Conservation (phyloP, 2,113 vertebrate species). For the Rostratula benghalensis region DNA sequence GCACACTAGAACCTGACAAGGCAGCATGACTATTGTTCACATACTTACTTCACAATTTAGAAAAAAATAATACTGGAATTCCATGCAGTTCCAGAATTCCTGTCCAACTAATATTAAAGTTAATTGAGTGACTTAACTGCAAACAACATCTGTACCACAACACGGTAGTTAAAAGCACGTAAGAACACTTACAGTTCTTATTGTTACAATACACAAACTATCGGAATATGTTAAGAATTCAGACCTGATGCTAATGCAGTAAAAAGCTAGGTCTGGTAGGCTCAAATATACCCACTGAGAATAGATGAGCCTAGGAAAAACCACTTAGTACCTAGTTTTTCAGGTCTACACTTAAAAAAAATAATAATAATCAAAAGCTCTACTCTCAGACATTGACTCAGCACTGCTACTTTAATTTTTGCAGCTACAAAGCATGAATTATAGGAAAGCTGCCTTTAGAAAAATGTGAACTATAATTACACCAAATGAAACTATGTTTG, state of each 20-base stretch:
- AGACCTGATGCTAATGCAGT: not conserved
- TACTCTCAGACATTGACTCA: not conserved
- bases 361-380: not conserved
- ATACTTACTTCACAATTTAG: not conserved
- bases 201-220: not conserved
- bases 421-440: not conserved
- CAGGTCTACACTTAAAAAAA: not conserved
- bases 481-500: not conserved
- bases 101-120: not conserved
- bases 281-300: not conserved
- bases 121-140: not conserved
- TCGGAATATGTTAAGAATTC: not conserved
- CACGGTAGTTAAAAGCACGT: not conserved
- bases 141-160: not conserved
- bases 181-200: not conserved
- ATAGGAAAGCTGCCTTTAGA: conserved; percentile 6
- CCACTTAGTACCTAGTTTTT: conserved; percentile 25
- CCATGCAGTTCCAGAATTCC: not conserved
- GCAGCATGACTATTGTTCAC: not conserved
- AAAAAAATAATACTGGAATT: conserved; percentile 1
- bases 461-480: not conserved
- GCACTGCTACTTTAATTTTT: not conserved
- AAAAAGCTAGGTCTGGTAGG: not conserved
- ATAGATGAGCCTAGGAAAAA: not conserved
- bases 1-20: not conserved